Evolutionary conservation across 1,140 invertebrate species (phyloP).

Genomic region (Lordiphosa mommai): DNA sequence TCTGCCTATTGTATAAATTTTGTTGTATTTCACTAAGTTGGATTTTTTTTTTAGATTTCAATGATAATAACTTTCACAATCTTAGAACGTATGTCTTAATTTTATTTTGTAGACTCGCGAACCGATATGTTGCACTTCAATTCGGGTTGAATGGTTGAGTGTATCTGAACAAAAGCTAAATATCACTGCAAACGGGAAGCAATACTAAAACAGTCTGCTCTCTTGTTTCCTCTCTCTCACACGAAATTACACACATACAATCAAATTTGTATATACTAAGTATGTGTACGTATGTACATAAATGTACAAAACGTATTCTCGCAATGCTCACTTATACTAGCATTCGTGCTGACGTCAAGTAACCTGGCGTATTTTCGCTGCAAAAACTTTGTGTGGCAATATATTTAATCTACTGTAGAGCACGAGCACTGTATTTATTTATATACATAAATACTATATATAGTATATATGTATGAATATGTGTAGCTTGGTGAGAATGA

Average conservation of each 20-base stretch:
- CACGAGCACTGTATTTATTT: not conserved
- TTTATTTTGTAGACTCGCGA: not conserved
- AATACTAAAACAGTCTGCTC: not conserved
- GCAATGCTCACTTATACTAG: not conserved
- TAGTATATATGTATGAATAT: not conserved
- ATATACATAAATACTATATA: not conserved
- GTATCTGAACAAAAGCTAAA: conserved; percentile 11
- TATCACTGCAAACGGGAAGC: not conserved
- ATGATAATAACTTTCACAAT: conserved; percentile 6
- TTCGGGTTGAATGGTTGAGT: conserved; percentile 1
- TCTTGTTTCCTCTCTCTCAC: not conserved
- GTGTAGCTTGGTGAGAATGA: not conserved
- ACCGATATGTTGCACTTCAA: conserved; percentile 1
- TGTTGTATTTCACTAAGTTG: conserved; percentile 15
- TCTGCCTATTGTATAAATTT: conserved; percentile 40
- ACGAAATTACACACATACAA: not conserved
- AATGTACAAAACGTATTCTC: not conserved
- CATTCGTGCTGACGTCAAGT: not conserved
- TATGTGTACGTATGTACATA: not conserved
- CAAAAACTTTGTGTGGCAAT: not conserved
- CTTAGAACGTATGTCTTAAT: not conserved
- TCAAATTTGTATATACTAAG: too few species aligned
- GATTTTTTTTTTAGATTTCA: conserved; percentile 2
- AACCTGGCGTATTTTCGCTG: not conserved
- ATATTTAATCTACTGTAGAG: not conserved